A percentile compares a stretch with the other conserved stretches of the same genome.
phyloP scores from a whole-genome alignment of 1,140 invertebrate genomes.

The Adoxophyes honmai region DNA sequence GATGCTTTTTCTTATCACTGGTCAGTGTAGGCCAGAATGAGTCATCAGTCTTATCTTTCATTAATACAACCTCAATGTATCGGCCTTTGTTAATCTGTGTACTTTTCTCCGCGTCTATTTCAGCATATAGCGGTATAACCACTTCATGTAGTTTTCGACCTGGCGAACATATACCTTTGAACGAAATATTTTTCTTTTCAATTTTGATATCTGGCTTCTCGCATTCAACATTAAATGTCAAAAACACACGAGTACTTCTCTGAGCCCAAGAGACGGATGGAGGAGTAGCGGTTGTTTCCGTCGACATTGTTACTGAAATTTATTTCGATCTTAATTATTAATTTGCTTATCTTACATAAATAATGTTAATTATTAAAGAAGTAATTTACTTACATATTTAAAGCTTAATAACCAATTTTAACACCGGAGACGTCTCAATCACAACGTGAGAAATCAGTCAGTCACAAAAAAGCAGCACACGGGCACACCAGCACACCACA shows the following conservation, averaged over 20 bases:
- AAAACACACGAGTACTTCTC: slow-evolving; percentile 85
- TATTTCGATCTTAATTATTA: no score
- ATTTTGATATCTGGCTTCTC: slow-evolving; percentile 88
- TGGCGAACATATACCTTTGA: slow-evolving; percentile 91
- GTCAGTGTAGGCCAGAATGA: slow-evolving; percentile 93
- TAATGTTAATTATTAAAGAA: background rate
- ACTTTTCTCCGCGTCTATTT: slow-evolving; percentile 89
- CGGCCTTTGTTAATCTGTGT: slow-evolving; percentile 83
- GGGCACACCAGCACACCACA: no score
- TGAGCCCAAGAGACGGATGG: slow-evolving; percentile 96
- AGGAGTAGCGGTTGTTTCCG: slow-evolving; percentile 77
- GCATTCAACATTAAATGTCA: slow-evolving; percentile 94
- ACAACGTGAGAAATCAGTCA: no score
- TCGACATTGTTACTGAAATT: slow-evolving; percentile 49
- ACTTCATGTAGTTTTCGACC: slow-evolving; percentile 92
- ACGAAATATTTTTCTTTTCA: slow-evolving; percentile 88
- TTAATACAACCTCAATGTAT: slow-evolving; percentile 87
- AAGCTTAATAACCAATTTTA: no score
- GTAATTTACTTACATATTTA: no score
- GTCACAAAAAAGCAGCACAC: no score
- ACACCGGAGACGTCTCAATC: no score
- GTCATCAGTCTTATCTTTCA: slow-evolving; percentile 84
- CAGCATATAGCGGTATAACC: slow-evolving; percentile 88
- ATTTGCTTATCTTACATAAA: no score
- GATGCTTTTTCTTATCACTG: slow-evolving; percentile 92